phyloP scores from a whole-genome alignment of 2,888 invertebrate genomes.

The Caenorhabditis uteleia region DNA sequence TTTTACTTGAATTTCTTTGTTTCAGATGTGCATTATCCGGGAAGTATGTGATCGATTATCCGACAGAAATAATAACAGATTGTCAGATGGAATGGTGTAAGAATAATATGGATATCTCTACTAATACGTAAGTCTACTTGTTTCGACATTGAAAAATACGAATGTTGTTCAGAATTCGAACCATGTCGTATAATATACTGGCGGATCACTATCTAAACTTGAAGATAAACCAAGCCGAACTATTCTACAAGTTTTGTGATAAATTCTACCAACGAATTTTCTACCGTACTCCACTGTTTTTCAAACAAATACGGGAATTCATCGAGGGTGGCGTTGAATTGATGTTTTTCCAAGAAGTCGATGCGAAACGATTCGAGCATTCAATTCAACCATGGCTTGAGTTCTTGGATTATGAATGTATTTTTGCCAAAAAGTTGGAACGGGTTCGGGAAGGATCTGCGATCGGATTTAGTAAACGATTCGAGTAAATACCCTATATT shows the following conservation, averaged over 20 bases:
- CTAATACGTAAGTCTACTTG: not conserved
- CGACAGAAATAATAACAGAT: conserved; percentile 13
- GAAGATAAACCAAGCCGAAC: conserved; percentile 77
- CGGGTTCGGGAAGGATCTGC: conserved; percentile 35
- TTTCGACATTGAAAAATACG: not conserved
- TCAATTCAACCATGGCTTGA: conserved; percentile 11
- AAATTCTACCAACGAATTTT: conserved; percentile 81
- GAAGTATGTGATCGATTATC: not conserved
- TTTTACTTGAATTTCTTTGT: not conserved
- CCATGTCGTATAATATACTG: conserved; percentile 77
- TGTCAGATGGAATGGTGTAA: conserved; percentile 20
- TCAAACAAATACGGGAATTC: conserved; percentile 79
- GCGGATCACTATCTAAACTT: conserved; percentile 90
- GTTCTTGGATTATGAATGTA: conserved; percentile 1
- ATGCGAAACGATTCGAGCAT: conserved; percentile 70
- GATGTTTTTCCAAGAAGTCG: conserved; percentile 91
- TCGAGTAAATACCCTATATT: not conserved
- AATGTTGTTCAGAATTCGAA: conserved; percentile 38
- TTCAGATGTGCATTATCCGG: conserved; percentile 13
- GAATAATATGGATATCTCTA: not conserved
- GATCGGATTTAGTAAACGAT: conserved; percentile 23
- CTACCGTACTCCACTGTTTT: conserved; percentile 84
- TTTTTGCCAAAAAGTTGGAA: conserved; percentile 12
- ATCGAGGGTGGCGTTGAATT: conserved; percentile 70
- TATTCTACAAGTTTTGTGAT: conserved; percentile 83